These are phyloP conservation scores for Bradysia coprophila DNA, from an alignment of 1,140 invertebrate species.

Conservation along the genomic window DNA sequence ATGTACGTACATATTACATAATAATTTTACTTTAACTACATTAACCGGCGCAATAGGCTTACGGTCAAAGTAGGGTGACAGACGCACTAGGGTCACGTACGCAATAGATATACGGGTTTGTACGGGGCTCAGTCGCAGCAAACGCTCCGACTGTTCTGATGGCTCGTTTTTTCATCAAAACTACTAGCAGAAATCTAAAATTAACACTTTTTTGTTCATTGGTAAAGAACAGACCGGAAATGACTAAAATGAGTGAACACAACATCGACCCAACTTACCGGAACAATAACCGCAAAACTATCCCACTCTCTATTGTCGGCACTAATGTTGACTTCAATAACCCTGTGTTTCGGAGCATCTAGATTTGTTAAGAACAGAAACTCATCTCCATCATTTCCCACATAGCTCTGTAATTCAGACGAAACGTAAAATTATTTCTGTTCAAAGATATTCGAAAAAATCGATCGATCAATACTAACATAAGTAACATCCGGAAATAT, in stretches of 20 bases:
- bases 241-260: neutral
- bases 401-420: neutral
- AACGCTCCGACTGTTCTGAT: no score
- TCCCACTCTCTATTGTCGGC: neutral
- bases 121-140: no score
- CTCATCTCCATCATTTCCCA: neutral
- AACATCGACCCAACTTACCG: neutral
- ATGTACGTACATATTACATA: no score
- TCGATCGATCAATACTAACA: neutral
- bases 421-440: neutral
- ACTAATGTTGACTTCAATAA: neutral
- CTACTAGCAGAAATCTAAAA: no score
- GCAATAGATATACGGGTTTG: no score
- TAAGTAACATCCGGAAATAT: neutral
- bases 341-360: neutral
- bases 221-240: neutral
- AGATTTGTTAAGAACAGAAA: neutral
- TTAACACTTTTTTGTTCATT: neutral
- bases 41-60: no score
- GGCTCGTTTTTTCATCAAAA: no score
- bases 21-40: no score
- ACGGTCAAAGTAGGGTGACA: no score
- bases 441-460: neutral
- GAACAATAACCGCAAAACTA: neutral
- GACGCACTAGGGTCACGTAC: no score